Conservation (phyloP, 2,888 invertebrate species). For the Busseola fusca region DNA sequence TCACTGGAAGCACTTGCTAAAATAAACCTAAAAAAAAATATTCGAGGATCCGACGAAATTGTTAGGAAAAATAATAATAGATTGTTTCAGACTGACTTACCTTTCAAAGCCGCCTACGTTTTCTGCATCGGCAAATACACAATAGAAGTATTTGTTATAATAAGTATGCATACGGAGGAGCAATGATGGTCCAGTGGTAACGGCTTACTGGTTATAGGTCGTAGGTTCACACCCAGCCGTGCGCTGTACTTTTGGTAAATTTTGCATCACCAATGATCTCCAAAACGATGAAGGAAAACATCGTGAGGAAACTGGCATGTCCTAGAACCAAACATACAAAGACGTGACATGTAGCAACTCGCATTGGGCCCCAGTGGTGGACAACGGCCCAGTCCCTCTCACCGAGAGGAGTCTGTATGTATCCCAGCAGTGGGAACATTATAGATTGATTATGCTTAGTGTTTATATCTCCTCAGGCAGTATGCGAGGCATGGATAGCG, state of each 20-base stretch:
- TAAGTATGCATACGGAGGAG: slow-evolving; percentile 27
- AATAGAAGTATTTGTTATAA: not conserved
- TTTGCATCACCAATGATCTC: not conserved
- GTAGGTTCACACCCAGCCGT: too few species aligned
- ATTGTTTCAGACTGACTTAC: not conserved
- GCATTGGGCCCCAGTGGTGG: not conserved
- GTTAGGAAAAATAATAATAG: too few species aligned
- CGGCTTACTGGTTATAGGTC: not conserved
- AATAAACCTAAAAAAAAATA: not conserved
- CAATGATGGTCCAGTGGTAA: not conserved
- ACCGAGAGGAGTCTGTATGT: not conserved
- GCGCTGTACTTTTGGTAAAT: not conserved
- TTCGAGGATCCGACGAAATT: too few species aligned
- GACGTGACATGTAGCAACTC: too few species aligned
- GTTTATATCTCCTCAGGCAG: slow-evolving; percentile 68
- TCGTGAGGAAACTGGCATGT: not conserved
- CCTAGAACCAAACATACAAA: too few species aligned
- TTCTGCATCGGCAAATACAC: slow-evolving; percentile 12
- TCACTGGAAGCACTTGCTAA: not conserved
- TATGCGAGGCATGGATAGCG: slow-evolving; percentile 76
- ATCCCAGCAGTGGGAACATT: not conserved
- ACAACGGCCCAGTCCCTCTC: not conserved
- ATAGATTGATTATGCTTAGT: not conserved
- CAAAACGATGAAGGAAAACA: not conserved
- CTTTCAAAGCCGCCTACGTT: slow-evolving; percentile 7